Conservation (phyloP, 1,140 invertebrate species). For the Gonioctena quinquepunctata region DNA sequence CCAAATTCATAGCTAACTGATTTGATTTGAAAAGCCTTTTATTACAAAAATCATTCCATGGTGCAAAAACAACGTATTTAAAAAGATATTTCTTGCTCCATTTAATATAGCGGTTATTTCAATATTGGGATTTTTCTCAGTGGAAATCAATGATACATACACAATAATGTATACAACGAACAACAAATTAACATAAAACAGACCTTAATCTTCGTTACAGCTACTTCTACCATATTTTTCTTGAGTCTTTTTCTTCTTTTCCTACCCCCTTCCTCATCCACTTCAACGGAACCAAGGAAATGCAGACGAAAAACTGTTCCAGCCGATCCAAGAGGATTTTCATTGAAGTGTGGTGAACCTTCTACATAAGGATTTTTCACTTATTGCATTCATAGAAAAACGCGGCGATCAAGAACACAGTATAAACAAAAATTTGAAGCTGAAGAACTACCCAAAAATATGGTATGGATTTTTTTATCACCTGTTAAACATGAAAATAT, state of each 20-base stretch:
- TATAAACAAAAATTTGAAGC: not conserved
- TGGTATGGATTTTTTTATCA: too few species aligned
- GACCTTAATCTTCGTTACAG: conserved; percentile 96
- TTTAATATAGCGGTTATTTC: too few species aligned
- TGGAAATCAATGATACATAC: too few species aligned
- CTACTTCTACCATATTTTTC: conserved; percentile 94
- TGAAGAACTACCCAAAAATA: not conserved
- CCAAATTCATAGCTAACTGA: too few species aligned
- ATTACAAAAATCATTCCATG: too few species aligned
- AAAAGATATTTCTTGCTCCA: too few species aligned
- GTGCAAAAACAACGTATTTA: too few species aligned
- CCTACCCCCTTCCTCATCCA: conserved; percentile 76
- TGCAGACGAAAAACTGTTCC: conserved; percentile 79
- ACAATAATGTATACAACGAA: too few species aligned
- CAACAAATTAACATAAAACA: conserved; percentile 43
- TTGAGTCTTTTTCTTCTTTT: conserved; percentile 76
- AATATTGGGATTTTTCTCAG: too few species aligned
- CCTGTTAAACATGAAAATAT: too few species aligned
- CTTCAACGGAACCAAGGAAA: conserved; percentile 83
- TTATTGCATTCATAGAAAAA: conserved; percentile 23
- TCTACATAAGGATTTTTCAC: conserved; percentile 43
- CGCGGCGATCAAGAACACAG: not conserved
- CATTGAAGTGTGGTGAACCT: conserved; percentile 39
- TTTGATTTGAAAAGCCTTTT: too few species aligned
- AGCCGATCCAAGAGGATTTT: conserved; percentile 55